A percentile compares a stretch with the other conserved stretches of the same genome.
phyloP scores from a whole-genome alignment of 2,113 vertebrate species.

The Mus spicilegus region DNA sequence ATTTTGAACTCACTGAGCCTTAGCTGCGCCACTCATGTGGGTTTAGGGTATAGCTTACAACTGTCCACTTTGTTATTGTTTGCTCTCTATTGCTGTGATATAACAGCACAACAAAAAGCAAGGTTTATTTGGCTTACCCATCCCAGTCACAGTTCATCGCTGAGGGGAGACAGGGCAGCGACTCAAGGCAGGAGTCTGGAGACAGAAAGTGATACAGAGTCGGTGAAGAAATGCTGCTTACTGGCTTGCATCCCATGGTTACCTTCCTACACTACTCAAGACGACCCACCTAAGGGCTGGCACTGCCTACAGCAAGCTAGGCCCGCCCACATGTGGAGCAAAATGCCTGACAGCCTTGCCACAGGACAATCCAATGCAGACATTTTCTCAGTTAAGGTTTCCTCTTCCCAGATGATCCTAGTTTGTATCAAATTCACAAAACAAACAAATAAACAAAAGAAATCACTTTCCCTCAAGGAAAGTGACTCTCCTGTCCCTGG shows the following conservation, averaged over 20 bases:
- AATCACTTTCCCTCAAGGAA: background rate
- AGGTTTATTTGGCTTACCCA: background rate
- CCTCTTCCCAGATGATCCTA: background rate
- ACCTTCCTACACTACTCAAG: background rate
- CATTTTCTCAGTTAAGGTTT: background rate
- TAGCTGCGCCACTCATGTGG: too few relatives aligned
- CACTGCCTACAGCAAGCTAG: background rate
- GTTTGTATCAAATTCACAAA: background rate
- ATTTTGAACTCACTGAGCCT: background rate
- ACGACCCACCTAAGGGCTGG: background rate
- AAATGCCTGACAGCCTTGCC: too few relatives aligned
- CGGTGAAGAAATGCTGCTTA: background rate
- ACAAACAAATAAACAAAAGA: background rate
- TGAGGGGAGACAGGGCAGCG: background rate
- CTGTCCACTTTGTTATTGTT: background rate
- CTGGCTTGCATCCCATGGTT: too few relatives aligned
- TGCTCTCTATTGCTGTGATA: background rate
- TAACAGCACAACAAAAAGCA: background rate
- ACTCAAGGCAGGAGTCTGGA: background rate
- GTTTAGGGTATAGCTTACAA: background rate
- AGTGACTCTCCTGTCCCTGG: background rate
- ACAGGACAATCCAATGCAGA: background rate
- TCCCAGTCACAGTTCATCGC: background rate
- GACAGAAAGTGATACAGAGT: background rate
- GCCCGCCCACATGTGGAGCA: background rate